Conservation (phyloP, 2,888 invertebrate species). For the Leptinotarsa juncta region DNA sequence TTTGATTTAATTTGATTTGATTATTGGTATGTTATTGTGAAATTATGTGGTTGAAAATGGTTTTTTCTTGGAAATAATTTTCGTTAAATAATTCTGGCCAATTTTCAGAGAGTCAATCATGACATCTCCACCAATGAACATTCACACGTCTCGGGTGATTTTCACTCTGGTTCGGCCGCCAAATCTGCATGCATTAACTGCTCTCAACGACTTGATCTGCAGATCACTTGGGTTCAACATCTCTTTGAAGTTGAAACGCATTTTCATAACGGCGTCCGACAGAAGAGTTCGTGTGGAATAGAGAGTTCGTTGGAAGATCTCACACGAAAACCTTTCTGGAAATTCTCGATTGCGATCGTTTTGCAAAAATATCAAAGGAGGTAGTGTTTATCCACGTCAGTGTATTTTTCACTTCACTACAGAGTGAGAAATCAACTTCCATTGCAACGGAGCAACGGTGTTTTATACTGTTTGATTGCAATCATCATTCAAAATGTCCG, state of each 20-base stretch:
- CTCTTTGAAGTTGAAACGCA: slow-evolving; percentile 63
- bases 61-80: too few species aligned
- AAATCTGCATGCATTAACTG: slow-evolving; percentile 63
- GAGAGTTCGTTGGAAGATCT: slow-evolving; percentile 43
- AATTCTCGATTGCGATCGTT: slow-evolving; percentile 1
- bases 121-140: background rate
- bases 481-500: too few species aligned
- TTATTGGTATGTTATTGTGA: too few species aligned
- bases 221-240: slow-evolving; percentile 58
- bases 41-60: too few species aligned
- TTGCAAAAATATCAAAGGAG: background rate
- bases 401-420: background rate
- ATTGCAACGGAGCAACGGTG: too few species aligned
- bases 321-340: slow-evolving; percentile 12
- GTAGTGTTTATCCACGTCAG: background rate
- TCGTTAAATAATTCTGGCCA: too few species aligned
- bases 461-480: too few species aligned
- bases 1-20: too few species aligned
- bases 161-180: background rate
- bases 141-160: background rate
- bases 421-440: too few species aligned
- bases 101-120: too few species aligned
- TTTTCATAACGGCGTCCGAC: slow-evolving; percentile 61
- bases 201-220: slow-evolving; percentile 59
- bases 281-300: slow-evolving; percentile 51